Evolutionary conservation across 2,797 vertebrate species (phyloP), one percentile per base, ranked within the genome.

Genomic region (Fringilla coelebs): DNA sequence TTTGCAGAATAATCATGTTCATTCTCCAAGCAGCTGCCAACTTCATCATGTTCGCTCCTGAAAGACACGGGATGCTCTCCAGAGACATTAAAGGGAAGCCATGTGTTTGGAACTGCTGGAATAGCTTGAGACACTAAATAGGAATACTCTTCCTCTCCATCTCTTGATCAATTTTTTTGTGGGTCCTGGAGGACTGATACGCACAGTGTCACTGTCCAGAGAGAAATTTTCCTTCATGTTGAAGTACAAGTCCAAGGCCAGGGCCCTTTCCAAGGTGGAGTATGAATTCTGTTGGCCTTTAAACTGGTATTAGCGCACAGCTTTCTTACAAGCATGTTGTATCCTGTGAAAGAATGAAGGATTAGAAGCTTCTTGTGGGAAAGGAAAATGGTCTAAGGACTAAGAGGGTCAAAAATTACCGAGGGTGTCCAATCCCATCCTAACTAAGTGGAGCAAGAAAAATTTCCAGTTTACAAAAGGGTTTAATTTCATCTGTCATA

Each of bases 341-440:
- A n/a, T 26, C 4, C 22, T 73, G 49, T 34, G 24, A 15, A 55
- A 25, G 22, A n/a, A 70, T n/a, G n/a, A n/a, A 70, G 13, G 29
- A n/a, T 36, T 55, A 65, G n/a, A 57, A 38, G 3, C 14, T 71
- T 79, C 11, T 10, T 29, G 3, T 25, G 31, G 55, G 26, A 80
- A 68, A 54, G 12, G 5, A 31, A 16, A 57, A 83, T 11, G 8
- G 24, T 8, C 0, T 0, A n/a, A 70, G 5, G 2, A 55, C 13
- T 46, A 51, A n/a, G 36, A 26, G 12, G 6, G 24, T 38, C 17
- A 79, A 82, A 78, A 78, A 28, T 38, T 34, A 51, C 28, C 11
- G 17, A 29, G 46, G 21, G 12, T 78, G 2, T 52, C 25, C 19
- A 48, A 52, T 52, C 12, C 14, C 6, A 13, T 32, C 2, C 5